Base-by-base conservation (phyloP, 1,140 invertebrate genomes). In the Lasaia peninsularis region DNA sequence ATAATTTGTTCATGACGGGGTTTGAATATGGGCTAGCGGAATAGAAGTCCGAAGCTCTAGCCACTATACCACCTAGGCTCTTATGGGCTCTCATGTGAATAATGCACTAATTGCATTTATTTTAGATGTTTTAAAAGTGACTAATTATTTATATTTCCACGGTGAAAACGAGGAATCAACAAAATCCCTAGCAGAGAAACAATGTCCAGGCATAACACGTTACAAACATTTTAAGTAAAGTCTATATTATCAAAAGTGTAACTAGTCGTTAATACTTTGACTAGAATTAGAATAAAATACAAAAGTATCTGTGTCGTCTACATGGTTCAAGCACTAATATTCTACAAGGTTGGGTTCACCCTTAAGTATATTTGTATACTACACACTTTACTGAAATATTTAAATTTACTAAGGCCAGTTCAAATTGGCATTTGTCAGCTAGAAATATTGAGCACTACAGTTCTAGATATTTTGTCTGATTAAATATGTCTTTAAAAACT, bases 281-380 rank as follows among this genome's bases (percentile, higher is more conserved):
- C 85, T 88, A 88, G 85, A 88, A 81, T 82, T 75, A 88, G 85
- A 80, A 85, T 83, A 85, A 79, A 82, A 67, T 80, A 78, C 78
- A 66, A 72, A 74, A 68, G 82, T 63, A 74, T 53, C 78, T 75
- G 71, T 62, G 70, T 71, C 71, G 58, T 70, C 78, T 86, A 78
- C 69, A 65, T 61, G 50, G 69, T 73, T 80, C 67, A 78, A 74
- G 71, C 74, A 65, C 77, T 70, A 75, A 40, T 9, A 24, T 55
- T 28, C 35, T 40, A 37, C 52, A 28, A 55, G 37, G 16, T 44
- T 16, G 20, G 21, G 11, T 24, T 55, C 16, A 28, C 34, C 34
- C 52, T 55, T 40, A 54, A 16, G 12, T 14, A 16, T 37, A 12
- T 34, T 2, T 37, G 16, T 20, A 18, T 44, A 20, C 16, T 44